phyloP scores from a whole-genome alignment of 2,888 invertebrate species.

The Machimus rusticus region DNA sequence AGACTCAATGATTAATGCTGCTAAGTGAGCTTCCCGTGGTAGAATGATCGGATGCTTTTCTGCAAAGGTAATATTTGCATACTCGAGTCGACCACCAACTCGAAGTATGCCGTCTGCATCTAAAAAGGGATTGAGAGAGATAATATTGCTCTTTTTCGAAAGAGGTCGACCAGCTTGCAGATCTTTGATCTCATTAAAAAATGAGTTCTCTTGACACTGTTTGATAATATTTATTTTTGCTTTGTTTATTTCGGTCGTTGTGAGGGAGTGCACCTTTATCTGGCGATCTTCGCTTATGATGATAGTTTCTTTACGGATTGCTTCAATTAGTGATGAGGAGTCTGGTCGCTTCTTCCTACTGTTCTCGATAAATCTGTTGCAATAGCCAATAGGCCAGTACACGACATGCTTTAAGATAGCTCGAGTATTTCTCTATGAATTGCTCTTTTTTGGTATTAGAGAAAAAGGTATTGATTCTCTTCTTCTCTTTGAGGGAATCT shows the following conservation, averaged over 20 bases:
- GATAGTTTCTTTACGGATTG: constrained; percentile 21
- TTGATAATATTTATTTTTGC: too few species aligned
- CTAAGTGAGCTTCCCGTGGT: too few species aligned
- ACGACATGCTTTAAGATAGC: neutral
- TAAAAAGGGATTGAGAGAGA: too few species aligned
- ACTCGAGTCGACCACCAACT: too few species aligned
- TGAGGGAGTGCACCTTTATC: neutral
- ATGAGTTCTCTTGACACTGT: too few species aligned
- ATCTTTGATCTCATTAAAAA: too few species aligned
- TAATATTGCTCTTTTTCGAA: too few species aligned
- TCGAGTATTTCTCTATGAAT: neutral
- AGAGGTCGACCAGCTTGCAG: too few species aligned
- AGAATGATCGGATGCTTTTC: too few species aligned
- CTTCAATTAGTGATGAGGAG: neutral
- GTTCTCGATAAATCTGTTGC: neutral
- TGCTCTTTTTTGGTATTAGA: neutral
- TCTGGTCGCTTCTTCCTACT: neutral
- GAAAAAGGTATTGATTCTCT: neutral
- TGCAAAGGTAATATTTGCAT: too few species aligned
- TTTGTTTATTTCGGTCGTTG: neutral
- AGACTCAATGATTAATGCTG: too few species aligned
- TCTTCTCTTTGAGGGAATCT: neutral
- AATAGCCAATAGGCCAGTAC: neutral
- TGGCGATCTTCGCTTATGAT: neutral
- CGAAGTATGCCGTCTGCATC: too few species aligned